Evolutionary conservation across 2,113 vertebrate genomes (phyloP).

Genomic region (Onychostoma macrolepis): DNA sequence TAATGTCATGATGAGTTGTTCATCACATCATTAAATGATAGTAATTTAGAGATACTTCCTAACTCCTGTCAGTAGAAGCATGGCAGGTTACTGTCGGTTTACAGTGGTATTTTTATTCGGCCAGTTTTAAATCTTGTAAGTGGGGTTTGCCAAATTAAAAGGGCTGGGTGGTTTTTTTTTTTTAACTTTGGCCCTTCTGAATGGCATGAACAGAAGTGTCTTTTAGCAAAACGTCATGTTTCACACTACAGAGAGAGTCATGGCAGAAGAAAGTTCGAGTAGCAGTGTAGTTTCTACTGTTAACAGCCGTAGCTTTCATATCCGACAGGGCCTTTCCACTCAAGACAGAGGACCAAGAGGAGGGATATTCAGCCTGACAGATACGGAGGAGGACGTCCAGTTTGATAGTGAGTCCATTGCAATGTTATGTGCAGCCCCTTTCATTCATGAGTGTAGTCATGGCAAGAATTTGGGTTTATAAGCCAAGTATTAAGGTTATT

Average conservation of each 20-base stretch:
- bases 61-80: neutral
- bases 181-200: neutral
- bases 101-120: neutral
- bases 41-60: slow-evolving; percentile 34
- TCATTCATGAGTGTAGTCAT: neutral
- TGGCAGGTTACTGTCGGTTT: neutral
- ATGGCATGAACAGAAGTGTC: neutral
- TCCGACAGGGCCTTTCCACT: slow-evolving; percentile 30
- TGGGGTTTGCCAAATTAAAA: neutral
- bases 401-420: slow-evolving; percentile 78
- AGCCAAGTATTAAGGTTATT: neutral
- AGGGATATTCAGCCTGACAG: slow-evolving; percentile 59
- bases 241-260: slow-evolving; percentile 22
- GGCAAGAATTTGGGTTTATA: neutral
- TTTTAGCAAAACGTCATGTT: slow-evolving; percentile 47
- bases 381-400: slow-evolving; percentile 71
- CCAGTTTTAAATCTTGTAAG: neutral
- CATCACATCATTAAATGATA: neutral
- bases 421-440: slow-evolving; percentile 3
- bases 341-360: neutral
- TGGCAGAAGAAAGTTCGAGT: slow-evolving; percentile 68
- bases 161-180: neutral
- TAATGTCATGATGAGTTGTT: neutral
- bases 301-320: neutral
- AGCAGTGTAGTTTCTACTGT: slow-evolving; percentile 38